Conservation (phyloP, 2,797 vertebrate genomes). For the Apogon hyalosoma region DNA sequence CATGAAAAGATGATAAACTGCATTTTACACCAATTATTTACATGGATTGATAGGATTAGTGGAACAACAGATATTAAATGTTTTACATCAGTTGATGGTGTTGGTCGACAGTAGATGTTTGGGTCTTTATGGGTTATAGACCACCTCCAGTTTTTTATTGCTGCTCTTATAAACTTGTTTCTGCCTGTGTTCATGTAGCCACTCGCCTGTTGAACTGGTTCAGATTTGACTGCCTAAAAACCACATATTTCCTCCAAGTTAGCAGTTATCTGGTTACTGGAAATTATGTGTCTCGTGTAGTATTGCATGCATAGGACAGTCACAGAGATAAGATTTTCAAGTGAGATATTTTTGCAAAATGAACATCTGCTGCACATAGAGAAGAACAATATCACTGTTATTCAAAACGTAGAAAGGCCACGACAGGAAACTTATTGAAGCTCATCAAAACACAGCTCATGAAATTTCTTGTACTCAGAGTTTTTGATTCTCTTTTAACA, state of each 20-base stretch:
- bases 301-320: neutral
- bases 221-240: neutral
- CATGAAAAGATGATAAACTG: no score
- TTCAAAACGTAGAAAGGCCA: neutral
- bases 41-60: no score
- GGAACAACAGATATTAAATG: no score
- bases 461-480: neutral
- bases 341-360: neutral
- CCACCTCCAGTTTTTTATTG: no score
- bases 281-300: neutral
- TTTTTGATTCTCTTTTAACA: neutral
- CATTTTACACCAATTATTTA: no score
- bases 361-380: neutral
- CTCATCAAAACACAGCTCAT: neutral
- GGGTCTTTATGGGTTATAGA: no score
- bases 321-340: neutral
- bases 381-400: neutral
- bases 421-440: no score
- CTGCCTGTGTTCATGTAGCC: neutral
- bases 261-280: neutral
- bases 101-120: no score
- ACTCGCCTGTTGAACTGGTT: neutral
- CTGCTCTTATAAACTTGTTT: no score
- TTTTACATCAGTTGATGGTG: no score
- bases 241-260: neutral